Percentiles rank a stretch among this genome's conserved stretches.
phyloP scores from a whole-genome alignment of 92 coral and sea anemone species.

The Siderastrea siderea region DNA sequence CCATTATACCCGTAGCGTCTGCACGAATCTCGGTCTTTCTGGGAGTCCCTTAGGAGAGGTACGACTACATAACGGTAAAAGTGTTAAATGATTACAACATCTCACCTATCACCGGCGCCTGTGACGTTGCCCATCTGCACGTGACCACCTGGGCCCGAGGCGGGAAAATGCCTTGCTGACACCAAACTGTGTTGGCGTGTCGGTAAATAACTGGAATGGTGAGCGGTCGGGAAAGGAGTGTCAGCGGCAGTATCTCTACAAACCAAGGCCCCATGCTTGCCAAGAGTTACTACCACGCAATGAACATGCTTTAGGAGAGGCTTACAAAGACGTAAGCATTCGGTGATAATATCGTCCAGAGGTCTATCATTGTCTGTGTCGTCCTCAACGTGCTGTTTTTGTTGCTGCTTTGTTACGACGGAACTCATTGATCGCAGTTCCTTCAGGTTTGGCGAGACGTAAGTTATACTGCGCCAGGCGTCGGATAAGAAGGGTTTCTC shows the following conservation, averaged over 20 bases:
- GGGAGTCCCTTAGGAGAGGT: too few relatives aligned
- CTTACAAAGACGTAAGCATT: slow-evolving; percentile 87
- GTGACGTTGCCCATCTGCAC: slow-evolving; percentile 85
- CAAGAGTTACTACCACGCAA: slow-evolving; percentile 89
- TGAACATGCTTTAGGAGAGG: slow-evolving; percentile 89
- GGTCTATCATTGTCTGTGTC: slow-evolving; percentile 43
- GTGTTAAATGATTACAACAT: not conserved
- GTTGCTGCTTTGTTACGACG: slow-evolving; percentile 53
- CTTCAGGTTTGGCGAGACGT: slow-evolving; percentile 90
- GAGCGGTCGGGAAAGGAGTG: slow-evolving; percentile 85
- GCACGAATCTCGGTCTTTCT: too few relatives aligned
- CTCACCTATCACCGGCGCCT: slow-evolving; percentile 99
- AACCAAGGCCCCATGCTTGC: slow-evolving; percentile 90
- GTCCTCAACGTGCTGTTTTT: not conserved
- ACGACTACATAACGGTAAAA: not conserved
- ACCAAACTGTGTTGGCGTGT: slow-evolving; percentile 78
- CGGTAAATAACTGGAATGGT: slow-evolving; percentile 51
- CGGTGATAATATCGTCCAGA: slow-evolving; percentile 83
- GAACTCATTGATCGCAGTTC: slow-evolving; percentile 90
- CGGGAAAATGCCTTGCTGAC: slow-evolving; percentile 92
- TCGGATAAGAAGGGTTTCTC: slow-evolving; percentile 81
- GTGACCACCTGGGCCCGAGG: slow-evolving; percentile 54
- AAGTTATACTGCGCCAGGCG: slow-evolving; percentile 88
- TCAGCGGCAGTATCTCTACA: slow-evolving; percentile 95
- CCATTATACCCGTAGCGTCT: too few relatives aligned